Percentiles rank a stretch among this genome's conserved stretches.
These are phyloP conservation scores for Sympetrum striolatum DNA, from an alignment of 2,888 invertebrate species.

Conservation along the genomic window DNA sequence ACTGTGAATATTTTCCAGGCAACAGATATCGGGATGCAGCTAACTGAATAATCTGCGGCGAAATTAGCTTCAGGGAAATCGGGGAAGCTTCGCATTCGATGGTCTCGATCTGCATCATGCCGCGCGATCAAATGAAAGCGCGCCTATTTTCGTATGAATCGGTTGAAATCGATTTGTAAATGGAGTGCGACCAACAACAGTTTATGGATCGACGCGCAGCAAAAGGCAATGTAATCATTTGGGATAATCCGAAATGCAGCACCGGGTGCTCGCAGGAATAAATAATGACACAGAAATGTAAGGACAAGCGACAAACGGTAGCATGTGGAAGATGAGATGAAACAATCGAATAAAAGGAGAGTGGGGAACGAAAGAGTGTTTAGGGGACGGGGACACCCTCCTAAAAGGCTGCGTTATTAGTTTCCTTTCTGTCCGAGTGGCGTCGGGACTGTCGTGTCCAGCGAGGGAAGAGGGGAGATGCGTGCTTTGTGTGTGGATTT, in stretches of 20 bases:
- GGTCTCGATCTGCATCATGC: no score
- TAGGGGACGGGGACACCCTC: neutral
- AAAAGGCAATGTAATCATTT: no score
- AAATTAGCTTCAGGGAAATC: no score
- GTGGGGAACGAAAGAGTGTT: neutral
- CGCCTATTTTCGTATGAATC: no score
- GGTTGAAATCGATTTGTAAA: no score
- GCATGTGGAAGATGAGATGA: neutral
- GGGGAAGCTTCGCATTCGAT: no score
- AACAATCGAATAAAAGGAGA: neutral
- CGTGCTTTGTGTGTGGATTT: conserved; percentile 29
- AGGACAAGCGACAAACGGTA: neutral
- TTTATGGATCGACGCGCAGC: no score
- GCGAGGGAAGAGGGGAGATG: conserved; percentile 19
- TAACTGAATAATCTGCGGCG: no score
- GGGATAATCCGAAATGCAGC: neutral
- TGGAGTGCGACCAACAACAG: no score
- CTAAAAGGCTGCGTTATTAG: conserved; percentile 30
- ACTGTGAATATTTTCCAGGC: no score
- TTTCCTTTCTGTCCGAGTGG: conserved; percentile 39
- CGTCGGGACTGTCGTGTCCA: conserved; percentile 12
- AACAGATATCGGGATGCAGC: no score
- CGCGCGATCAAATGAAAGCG: no score
- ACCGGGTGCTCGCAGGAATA: neutral
- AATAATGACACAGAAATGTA: neutral